These are phyloP conservation scores for Nemotelus nigrinus DNA, from an alignment of 2,888 invertebrate genomes.

Conservation along the genomic window DNA sequence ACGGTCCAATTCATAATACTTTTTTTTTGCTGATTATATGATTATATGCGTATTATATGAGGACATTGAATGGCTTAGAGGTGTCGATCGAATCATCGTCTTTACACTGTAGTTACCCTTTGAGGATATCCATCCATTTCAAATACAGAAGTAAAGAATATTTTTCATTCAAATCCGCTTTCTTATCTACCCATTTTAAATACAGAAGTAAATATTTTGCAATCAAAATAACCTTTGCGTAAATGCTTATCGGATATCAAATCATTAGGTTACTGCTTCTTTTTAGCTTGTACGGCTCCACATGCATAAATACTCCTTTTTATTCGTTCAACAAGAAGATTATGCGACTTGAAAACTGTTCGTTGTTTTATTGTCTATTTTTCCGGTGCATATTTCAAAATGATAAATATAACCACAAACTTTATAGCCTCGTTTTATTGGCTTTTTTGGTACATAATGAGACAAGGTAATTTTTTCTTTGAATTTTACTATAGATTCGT, in stretches of 20 bases:
- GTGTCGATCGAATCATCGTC: neutral
- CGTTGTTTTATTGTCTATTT: neutral
- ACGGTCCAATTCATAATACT: too few species aligned
- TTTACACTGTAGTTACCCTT: neutral
- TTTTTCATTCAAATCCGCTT: slow-evolving; percentile 39
- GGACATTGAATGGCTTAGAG: neutral
- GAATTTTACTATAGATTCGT: neutral
- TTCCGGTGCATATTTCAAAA: neutral
- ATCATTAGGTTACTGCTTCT: neutral
- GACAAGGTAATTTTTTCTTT: neutral
- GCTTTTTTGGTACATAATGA: neutral
- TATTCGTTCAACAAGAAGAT: neutral
- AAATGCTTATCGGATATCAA: slow-evolving; percentile 18
- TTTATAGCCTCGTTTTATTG: neutral
- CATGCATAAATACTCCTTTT: slow-evolving; percentile 2
- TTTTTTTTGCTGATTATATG: too few species aligned
- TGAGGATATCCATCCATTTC: neutral
- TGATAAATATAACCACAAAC: neutral
- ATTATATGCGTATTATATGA: too few species aligned
- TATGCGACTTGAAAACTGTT: neutral
- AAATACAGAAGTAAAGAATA: slow-evolving; percentile 34
- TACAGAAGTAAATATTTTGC: slow-evolving; percentile 39
- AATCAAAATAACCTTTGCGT: slow-evolving; percentile 42
- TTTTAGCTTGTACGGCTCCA: slow-evolving; percentile 10
- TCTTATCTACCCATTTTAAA: neutral